Conservation (phyloP, 2,888 invertebrate genomes). For the Smittia sp. region DNA sequence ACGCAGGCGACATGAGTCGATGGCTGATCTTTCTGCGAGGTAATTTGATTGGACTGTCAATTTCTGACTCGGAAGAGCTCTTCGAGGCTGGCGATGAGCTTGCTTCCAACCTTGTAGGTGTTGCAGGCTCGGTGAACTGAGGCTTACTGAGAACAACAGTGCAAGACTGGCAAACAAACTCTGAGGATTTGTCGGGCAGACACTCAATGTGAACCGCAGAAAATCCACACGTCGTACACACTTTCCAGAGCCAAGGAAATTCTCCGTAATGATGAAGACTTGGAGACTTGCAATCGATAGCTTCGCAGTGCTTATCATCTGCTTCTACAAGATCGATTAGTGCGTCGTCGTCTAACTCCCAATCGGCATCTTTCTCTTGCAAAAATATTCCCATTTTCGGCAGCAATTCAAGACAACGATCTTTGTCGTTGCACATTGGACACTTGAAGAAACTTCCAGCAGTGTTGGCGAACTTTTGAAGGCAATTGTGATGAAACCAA, state of each 20-base stretch:
- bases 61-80: too few species aligned
- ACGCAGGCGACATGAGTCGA: too few species aligned
- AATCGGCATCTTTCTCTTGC: not conserved
- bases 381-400: not conserved
- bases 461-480: conserved; percentile 2
- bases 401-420: not conserved
- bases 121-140: not conserved
- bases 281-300: not conserved
- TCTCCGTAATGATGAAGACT: too few species aligned
- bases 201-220: not conserved
- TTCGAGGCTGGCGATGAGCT: too few species aligned
- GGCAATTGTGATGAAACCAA: conserved; percentile 21
- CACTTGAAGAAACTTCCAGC: conserved; percentile 23
- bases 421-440: conserved; percentile 16
- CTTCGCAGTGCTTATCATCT: not conserved
- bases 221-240: not conserved
- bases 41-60: too few species aligned
- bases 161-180: not conserved
- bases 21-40: too few species aligned
- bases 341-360: conserved; percentile 22
- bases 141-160: not conserved
- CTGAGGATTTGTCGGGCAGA: not conserved
- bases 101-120: too few species aligned
- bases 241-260: not conserved
- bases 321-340: not conserved